A percentile compares a stretch with the other conserved stretches of the same genome.
These are phyloP conservation scores for Hartigia nigra DNA, from an alignment of 2,888 invertebrate genomes.

Conservation along the genomic window DNA sequence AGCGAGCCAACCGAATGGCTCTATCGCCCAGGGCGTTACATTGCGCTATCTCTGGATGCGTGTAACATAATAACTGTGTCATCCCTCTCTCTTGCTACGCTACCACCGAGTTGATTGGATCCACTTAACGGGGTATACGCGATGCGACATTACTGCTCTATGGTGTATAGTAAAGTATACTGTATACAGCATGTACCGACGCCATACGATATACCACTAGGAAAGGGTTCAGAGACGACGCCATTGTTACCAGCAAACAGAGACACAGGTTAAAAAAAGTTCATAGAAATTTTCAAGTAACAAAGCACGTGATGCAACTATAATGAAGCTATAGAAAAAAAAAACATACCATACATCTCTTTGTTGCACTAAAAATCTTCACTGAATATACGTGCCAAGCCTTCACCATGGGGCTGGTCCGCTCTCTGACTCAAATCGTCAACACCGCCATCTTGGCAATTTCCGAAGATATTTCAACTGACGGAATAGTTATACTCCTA, in stretches of 20 bases:
- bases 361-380: neutral
- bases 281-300: neutral
- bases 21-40: constrained; percentile 56
- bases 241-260: neutral
- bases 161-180: constrained; percentile 58
- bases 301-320: neutral
- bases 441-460: neutral
- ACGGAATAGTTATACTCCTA: neutral
- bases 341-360: neutral
- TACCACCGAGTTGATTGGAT: constrained; percentile 64
- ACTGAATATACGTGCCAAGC: neutral
- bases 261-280: neutral
- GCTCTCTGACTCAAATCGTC: neutral
- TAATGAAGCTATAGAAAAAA: neutral
- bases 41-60: constrained; percentile 51
- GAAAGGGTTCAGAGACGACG: neutral
- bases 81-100: constrained; percentile 45
- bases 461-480: neutral
- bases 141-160: constrained; percentile 62
- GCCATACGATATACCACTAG: neutral
- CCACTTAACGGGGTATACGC: constrained; percentile 63
- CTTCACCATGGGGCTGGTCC: neutral
- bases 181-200: constrained; percentile 8
- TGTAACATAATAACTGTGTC: constrained; percentile 58
- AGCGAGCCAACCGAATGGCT: constrained; percentile 40